Evolutionary conservation across 1,140 invertebrate genomes (phyloP).

Genomic region (Ceratoteleas bidentatus): DNA sequence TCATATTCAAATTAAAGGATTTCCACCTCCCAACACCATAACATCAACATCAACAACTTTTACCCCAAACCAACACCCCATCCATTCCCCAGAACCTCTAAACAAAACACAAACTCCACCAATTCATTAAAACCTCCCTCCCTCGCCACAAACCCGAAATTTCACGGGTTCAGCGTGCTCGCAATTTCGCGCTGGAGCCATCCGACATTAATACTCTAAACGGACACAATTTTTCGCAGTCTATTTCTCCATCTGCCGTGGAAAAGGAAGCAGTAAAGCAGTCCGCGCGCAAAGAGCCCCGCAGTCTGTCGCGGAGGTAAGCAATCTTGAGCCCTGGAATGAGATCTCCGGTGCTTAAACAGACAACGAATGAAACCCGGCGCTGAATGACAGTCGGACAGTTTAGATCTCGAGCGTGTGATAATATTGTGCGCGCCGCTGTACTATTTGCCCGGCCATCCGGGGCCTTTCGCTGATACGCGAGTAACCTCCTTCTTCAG

Average conservation of each 20-base stretch:
- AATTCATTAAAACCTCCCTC: no score
- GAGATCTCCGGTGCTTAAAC: slow-evolving; percentile 63
- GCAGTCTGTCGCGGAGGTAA: slow-evolving; percentile 48
- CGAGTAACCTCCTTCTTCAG: slow-evolving; percentile 47
- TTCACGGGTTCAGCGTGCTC: slow-evolving; percentile 1
- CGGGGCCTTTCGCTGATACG: slow-evolving; percentile 15
- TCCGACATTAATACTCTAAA: slow-evolving; percentile 28
- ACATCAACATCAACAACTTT: no score
- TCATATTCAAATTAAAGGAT: no score
- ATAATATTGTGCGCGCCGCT: slow-evolving; percentile 61
- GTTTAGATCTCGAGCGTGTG: slow-evolving; percentile 61
- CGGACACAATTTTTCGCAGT: slow-evolving; percentile 38
- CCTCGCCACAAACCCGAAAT: no score
- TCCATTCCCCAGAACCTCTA: no score
- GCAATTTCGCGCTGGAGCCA: slow-evolving; percentile 6
- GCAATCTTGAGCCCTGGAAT: slow-evolving; percentile 58
- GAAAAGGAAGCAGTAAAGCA: slow-evolving; percentile 26
- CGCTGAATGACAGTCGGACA: slow-evolving; percentile 64
- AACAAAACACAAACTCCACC: no score
- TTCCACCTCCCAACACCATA: no score
- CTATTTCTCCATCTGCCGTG: slow-evolving; percentile 16
- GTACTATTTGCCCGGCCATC: slow-evolving; percentile 59
- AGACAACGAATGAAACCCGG: slow-evolving; percentile 62
- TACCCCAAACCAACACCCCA: no score
- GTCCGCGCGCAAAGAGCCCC: slow-evolving; percentile 26